Percentiles rank a stretch among this genome's conserved stretches.
Conservation (phyloP, 2,888 invertebrate genomes). For the Oasisia sp. region DNA sequence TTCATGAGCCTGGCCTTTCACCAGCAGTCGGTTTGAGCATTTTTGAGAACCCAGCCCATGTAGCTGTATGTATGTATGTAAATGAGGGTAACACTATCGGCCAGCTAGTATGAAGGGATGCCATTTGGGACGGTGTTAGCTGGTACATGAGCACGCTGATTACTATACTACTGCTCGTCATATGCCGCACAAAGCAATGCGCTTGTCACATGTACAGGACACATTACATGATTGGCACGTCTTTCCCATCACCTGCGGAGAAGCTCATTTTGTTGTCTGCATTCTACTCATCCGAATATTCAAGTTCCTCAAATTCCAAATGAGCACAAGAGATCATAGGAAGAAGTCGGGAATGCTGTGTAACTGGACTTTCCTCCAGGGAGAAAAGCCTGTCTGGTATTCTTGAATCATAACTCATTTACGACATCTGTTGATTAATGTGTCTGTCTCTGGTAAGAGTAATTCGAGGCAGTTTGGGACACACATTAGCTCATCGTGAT, state of each 20-base stretch:
- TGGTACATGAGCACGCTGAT: constrained; percentile 4
- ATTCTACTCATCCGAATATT: background rate
- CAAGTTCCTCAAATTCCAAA: background rate
- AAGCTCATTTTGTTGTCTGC: background rate
- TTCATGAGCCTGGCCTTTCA: background rate
- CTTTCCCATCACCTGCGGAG: background rate
- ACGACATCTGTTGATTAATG: constrained; percentile 3
- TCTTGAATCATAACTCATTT: constrained; percentile 5
- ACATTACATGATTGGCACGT: constrained; percentile 4
- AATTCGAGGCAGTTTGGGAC: background rate
- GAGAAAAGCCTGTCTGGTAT: background rate
- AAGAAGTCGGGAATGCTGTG: background rate
- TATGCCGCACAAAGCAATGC: background rate
- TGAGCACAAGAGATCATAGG: background rate
- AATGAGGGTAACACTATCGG: background rate
- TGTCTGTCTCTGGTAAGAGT: background rate
- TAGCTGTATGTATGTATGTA: background rate
- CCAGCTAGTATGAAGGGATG: constrained; percentile 13
- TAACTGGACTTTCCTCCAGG: background rate
- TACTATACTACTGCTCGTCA: background rate
- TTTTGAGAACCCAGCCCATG: background rate
- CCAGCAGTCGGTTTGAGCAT: background rate
- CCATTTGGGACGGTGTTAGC: background rate
- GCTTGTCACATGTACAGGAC: background rate
- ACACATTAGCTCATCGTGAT: constrained; percentile 12